Evolutionary conservation across 2,113 vertebrate species (phyloP), one percentile per base, ranked within the genome.

Genomic region (Eulacestoma nigropectus): DNA sequence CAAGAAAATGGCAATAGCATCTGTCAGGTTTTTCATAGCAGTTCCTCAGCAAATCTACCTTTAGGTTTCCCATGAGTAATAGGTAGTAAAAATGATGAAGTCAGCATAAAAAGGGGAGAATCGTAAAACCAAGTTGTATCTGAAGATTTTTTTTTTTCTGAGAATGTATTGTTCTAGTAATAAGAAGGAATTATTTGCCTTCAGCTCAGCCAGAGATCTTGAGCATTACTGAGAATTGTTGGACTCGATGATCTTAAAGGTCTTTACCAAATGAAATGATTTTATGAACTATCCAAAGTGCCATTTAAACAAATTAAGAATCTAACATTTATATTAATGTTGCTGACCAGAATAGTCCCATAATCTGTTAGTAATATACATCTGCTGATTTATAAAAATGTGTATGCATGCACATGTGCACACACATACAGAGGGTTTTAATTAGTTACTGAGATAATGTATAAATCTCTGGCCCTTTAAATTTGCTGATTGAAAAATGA

Each of bases 401-500:
- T 57, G 7, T 57, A 4, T 50, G 2, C 33, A 33, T 69, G 25
- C 20, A 65, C 1, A 8, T 42, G 11, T 47, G 35, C 33, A 17
- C 13, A 22, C 8, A 20, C 26, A 39, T n/a, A 42, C 8, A 42
- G 42, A 80, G 5, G 20, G 10, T 84, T 94, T 81, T 91, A 92
- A 93, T 92, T 90, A 90, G 21, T 56, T 68, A 21, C 73, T 89
- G 67, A 78, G 65, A 37, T 91, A 75, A 26, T 32, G 3, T 35
- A 32, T 62, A 74, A 95, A 76, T 84, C 44, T 87, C 53, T 91
- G 14, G 57, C 27, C 49, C 77, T 96, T 96, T 96, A 97, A 96
- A 82, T 96, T 37, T 94, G 32, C 80, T 75, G 74, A 84, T 55
- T 89, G 80, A 86, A 96, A 96, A 93, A 87, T 89, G 50, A 69